Evolutionary conservation across 2,797 vertebrate genomes (phyloP), one percentile per base, ranked within the genome.

Genomic region (Luscinia megarhynchos): DNA sequence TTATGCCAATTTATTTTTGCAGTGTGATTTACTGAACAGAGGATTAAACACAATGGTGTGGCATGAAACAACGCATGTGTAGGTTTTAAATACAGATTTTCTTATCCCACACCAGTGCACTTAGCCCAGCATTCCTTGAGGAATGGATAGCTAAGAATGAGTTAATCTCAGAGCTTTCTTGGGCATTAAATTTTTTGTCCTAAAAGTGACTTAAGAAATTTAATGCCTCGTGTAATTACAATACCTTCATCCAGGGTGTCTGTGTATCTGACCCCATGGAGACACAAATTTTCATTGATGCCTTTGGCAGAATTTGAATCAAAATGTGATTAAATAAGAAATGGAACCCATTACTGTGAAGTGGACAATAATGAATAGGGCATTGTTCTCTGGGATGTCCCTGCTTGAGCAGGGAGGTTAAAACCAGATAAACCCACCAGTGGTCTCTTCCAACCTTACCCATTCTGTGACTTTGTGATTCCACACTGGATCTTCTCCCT

Each of bases 1-100:
- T 95, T 61, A 74, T 94, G 78, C 59, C 84, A 91, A 85, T 96
- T 94, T 93, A 73, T 93, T 96, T 93, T 87, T 89, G 57, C 51
- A 50, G 45, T 5, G 2, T 61, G 62, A 26, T 66, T 95, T 85
- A 80, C 55, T 55, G 84, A 95, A 80, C 4, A 6, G 74, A 77
- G 84, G 75, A 93, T 87, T 95, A 87, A 89, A 72, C 46, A 89
- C 64, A 67, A 67, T 72, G n/a, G 68, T 61, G 72, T 54, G 54
- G 76, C 58, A 78, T 58, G 70, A 93, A 82, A 53, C 57, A 88
- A 61, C 0, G 2, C 41, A 29, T 73, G 24, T 54, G n/a, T 36
- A 43, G 2, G 5, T n/a, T 66, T 63, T 62, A 27, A 30, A 72
- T 40, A 46, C 36, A 70, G 10, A 26, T 57, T 72, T 61, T 75